Evolutionary conservation across 1,140 invertebrate species (phyloP).

Genomic region (Triops longicaudatus): DNA sequence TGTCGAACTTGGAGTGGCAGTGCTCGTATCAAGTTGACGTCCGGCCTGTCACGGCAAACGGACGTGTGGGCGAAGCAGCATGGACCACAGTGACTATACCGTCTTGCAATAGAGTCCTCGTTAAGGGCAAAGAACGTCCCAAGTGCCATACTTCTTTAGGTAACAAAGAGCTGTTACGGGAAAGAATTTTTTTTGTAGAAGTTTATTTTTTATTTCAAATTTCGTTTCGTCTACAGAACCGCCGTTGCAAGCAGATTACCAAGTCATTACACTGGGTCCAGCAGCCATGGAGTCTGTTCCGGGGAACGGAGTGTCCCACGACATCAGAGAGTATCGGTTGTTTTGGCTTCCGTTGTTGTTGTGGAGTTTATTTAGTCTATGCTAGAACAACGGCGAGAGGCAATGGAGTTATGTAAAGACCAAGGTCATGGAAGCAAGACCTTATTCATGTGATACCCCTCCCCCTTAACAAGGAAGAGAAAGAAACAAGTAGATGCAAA

Average conservation of each 20-base stretch:
- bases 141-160: background rate
- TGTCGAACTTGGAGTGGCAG: background rate
- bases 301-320: background rate
- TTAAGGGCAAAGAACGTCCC: conserved; percentile 1
- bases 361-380: conserved; percentile 15
- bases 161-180: background rate
- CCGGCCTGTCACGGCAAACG: background rate
- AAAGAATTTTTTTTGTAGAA: background rate
- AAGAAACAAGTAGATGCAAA: background rate
- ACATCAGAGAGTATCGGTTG: background rate
- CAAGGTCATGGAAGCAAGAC: conserved; percentile 11
- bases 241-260: background rate
- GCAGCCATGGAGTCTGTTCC: background rate
- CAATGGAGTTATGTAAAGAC: background rate
- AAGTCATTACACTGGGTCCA: background rate
- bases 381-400: background rate
- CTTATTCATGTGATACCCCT: conserved; percentile 6
- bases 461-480: too few relatives aligned
- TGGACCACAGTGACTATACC: background rate
- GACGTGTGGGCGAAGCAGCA: background rate
- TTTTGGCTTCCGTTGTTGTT: conserved; percentile 12
- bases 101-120: background rate
- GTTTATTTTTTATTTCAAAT: background rate
- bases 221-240: background rate
- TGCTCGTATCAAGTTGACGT: background rate